Base-by-base conservation (phyloP, 2,888 invertebrate species). In the Alloscopus bannaensis region DNA sequence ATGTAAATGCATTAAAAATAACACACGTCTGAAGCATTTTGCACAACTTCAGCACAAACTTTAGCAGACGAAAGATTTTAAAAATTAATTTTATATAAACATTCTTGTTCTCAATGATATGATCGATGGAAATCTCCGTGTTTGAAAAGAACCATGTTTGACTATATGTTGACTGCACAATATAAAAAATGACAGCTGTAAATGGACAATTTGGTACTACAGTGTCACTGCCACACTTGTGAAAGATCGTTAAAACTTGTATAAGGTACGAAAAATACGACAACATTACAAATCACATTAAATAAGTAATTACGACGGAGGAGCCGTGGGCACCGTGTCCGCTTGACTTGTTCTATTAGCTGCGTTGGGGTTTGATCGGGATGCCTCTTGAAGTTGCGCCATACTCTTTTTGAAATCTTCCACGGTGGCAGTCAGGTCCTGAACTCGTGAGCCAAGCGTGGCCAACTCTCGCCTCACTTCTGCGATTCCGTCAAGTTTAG, bases 381-480 rank as follows among this genome's bases (percentile, higher is more conserved):
- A 26, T 55, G 55, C 26, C 24, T 55, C 28, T 55, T 26, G 24
- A 2, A 73, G 52, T 52, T 64, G 40, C 18, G 71, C 65, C 0
- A 78, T 11, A 18, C 31, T 55, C 18, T 28, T 45, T 28, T 77
- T n/a, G 11, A 77, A 24, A 11, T 26, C 55, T n/a, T 68, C 18
- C 8, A 73, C 55, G 3, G 42, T 50, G 22, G 69, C 73, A 1
- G 59, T 29, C 6, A 71, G 3, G 0, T 71, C 71, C 11, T 60
- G 28, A 20, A 71, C 71, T 22, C 62, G 28, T 26, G 73, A 68
- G 16, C 80, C 80, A 11, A 80, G 50, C 20, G 50, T 66, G 1
- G 69, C 80, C 57, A 75, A 64, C 22, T 52, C 69, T 18, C 42
- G 52, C 11, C 69, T 31, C 0, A 80, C 68, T 45, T 73, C 73